Evolutionary conservation across 2,888 invertebrate species (phyloP), one percentile per base, ranked within the genome.

Genomic region (Caenorhabditis plicata): DNA sequence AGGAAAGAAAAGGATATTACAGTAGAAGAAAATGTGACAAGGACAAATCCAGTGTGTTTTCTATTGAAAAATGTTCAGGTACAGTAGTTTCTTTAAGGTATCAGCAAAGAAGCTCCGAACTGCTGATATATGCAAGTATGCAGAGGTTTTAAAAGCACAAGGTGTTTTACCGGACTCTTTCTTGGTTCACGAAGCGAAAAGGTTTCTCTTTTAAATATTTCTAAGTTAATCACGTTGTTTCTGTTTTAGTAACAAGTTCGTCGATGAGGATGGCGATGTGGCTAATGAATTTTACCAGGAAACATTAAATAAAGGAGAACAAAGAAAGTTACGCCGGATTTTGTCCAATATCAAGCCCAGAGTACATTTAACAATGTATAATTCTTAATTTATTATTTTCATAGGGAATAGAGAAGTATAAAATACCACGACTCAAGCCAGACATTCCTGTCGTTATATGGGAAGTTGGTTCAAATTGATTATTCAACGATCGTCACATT

Each of bases 241-340:
- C 64, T 46, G 22, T 80, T 81, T 15, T 72, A 85, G 85, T 33
- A 85, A 85, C 2, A 83, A 85, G 83, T 85, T 80, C 68, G 82
- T 85, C 73, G 85, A 85, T 78, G 84, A 85, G 68, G 85, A 85
- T 78, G 85, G 85, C 26, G 85, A 85, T 69, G 68, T 85, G 22
- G 85, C 85, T 4, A 84, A 85, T 76, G 85, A 85, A 73, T 85
- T 85, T 68, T 85, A 85, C 71, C 81, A 83, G 56, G 85, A 85
- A 32, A 54, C 48, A 36, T 48, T 56, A 33, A 63, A 52, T 26
- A 56, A 64, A 20, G 62, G 54, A 9, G 52, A 55, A 38, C 45
- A 61, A 33, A 31, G 62, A 20, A 25, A 56, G 31, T 33, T 69
- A 13, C 57, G 55, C 20, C 31, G 62, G 32, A 36, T 64, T 8